Evolutionary conservation across 2,113 vertebrate species (phyloP).

Genomic region (Corythoichthys haematopterus): DNA sequence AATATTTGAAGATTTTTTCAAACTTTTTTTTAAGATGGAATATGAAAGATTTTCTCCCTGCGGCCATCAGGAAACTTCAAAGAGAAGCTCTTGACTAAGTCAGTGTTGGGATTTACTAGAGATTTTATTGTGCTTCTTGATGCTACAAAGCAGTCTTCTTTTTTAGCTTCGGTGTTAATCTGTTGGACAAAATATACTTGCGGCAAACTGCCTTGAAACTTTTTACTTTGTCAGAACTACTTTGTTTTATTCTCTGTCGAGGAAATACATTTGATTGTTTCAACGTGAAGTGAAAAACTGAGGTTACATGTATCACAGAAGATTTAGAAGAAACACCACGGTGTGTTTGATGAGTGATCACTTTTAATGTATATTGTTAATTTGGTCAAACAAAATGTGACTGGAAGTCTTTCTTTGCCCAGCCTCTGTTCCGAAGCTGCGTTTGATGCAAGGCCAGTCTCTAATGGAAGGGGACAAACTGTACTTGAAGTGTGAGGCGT

Average conservation of each 20-base stretch:
- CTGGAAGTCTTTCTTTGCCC: slow-evolving; percentile 20
- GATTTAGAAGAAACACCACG: neutral
- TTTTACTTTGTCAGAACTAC: neutral
- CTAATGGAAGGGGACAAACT: slow-evolving; percentile 86
- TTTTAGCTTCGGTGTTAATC: neutral
- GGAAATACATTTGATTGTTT: neutral
- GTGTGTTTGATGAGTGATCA: neutral
- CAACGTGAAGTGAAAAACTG: neutral
- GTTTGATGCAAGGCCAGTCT: slow-evolving; percentile 85
- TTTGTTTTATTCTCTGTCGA: neutral
- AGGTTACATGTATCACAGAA: neutral
- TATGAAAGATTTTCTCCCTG: neutral
- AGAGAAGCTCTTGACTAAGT: neutral
- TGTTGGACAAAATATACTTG: neutral
- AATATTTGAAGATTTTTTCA: neutral
- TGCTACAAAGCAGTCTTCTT: neutral
- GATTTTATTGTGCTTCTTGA: neutral
- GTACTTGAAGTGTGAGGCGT: slow-evolving; percentile 89
- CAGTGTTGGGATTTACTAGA: slow-evolving; percentile 6
- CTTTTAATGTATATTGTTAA: slow-evolving; percentile 15
- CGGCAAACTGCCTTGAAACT: neutral
- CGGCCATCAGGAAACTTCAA: slow-evolving; percentile 1
- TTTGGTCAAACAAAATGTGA: slow-evolving; percentile 32
- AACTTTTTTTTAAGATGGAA: neutral
- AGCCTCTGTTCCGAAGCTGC: slow-evolving; percentile 87